A percentile compares a stretch with the other conserved stretches of the same genome.
Conservation (phyloP, 2,888 invertebrate genomes). For the Drosophila mercatorum region DNA sequence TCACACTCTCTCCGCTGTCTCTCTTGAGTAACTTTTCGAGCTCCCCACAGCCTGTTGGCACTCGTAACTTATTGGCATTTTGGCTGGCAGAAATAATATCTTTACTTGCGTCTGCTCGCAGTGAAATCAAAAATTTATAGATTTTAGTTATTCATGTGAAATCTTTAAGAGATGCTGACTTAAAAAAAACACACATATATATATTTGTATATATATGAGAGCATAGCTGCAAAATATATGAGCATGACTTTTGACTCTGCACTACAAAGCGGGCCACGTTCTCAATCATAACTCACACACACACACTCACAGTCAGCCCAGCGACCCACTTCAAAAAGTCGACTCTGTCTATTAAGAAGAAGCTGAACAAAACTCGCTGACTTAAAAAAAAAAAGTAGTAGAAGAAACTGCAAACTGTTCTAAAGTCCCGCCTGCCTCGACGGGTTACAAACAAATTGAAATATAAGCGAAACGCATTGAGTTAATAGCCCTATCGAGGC, state of each 20-base stretch:
- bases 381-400: slow-evolving; percentile 46
- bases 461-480: slow-evolving; percentile 44
- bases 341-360: slow-evolving; percentile 61
- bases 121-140: slow-evolving; percentile 77
- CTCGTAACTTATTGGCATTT: slow-evolving; percentile 69
- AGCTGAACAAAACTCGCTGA: slow-evolving; percentile 39
- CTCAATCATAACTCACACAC: slow-evolving; percentile 64
- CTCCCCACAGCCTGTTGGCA: slow-evolving; percentile 13
- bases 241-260: slow-evolving; percentile 28
- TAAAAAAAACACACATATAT: slow-evolving; percentile 41
- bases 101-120: slow-evolving; percentile 33
- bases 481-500: neutral
- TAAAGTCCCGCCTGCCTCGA: slow-evolving; percentile 16
- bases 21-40: slow-evolving; percentile 23
- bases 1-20: neutral
- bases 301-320: slow-evolving; percentile 22
- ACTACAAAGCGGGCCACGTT: slow-evolving; percentile 64
- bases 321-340: slow-evolving; percentile 68
- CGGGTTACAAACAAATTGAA: slow-evolving; percentile 50
- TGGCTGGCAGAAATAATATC: slow-evolving; percentile 56
- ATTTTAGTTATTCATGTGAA: slow-evolving; percentile 78
- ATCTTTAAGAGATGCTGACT: slow-evolving; percentile 70
- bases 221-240: slow-evolving; percentile 30
- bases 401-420: slow-evolving; percentile 53
- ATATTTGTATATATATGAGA: slow-evolving; percentile 3